Conservation (phyloP, 2,888 invertebrate genomes). For the Xylophagus ater region DNA sequence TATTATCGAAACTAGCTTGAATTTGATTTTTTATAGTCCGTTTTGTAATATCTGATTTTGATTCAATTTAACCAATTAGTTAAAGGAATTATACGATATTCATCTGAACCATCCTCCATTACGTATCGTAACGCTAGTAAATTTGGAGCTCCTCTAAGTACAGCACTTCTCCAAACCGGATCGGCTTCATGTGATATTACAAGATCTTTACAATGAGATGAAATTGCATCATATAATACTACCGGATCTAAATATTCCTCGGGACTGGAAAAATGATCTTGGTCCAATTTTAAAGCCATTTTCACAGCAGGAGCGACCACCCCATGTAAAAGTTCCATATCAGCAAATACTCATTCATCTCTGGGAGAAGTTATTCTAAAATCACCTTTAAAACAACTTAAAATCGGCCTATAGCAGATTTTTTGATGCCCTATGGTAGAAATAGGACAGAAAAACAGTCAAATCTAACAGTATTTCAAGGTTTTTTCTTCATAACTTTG, state of each 20-base stretch:
- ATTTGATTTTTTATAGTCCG: too few species aligned
- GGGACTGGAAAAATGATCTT: constrained; percentile 95
- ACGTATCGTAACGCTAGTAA: constrained; percentile 94
- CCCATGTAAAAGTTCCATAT: constrained; percentile 85
- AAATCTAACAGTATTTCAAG: too few species aligned
- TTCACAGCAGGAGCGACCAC: constrained; percentile 94
- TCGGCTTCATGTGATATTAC: constrained; percentile 99
- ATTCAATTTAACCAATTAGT: constrained; percentile 95
- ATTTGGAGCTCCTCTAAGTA: constrained; percentile 88
- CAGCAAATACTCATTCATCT: constrained; percentile 98
- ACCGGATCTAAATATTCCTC: constrained; percentile 66
- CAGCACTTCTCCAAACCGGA: constrained; percentile 93
- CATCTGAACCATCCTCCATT: constrained; percentile 95
- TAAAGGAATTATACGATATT: constrained; percentile 97
- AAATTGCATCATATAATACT: constrained; percentile 78
- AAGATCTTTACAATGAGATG: constrained; percentile 63
- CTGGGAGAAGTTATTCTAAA: constrained; percentile 89
- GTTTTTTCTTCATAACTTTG: too few species aligned
- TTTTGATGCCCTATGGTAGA: too few species aligned
- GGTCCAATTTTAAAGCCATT: constrained; percentile 93
- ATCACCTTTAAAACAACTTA: constrained; percentile 96
- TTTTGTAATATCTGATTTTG: too few species aligned
- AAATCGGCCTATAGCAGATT: too few species aligned
- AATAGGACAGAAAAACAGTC: too few species aligned
- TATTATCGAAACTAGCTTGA: too few species aligned